Base-by-base conservation (phyloP, 2,888 invertebrate species). In the Megaustenia siamemsis region DNA sequence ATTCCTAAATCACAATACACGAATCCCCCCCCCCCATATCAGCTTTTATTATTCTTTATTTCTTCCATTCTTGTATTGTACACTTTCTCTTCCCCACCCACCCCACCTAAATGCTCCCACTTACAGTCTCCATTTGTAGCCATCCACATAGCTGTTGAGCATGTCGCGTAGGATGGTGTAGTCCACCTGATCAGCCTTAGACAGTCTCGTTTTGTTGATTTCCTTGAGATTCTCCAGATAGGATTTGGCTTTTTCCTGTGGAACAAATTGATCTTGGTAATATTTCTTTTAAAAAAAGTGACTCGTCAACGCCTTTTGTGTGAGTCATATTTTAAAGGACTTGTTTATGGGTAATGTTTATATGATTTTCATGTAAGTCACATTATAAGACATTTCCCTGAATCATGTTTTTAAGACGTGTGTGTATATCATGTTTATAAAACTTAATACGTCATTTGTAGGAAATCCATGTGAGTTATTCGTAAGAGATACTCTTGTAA, bases 61-160 rank as follows among this genome's bases (percentile, higher is more conserved):
- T 35, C 63, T 0, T 45, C 49, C 6, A 32, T 40, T 38, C 24
- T 28, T 35, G n/a, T n/a, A n/a, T n/a, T n/a, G n/a, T n/a, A n/a
- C n/a, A n/a, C n/a, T n/a, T 5, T 32, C 76, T 53, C 53, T 53
- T 24, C 24, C 53, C 8, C 53, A 24, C 53, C 38, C 63, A 38
- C 12, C 28, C 63, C 43, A 24, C 24, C 63, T 35, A n/a, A n/a
- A n/a, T 32, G 38, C n/a, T 38, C 49, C 18, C 38, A 69, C 92
- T 89, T 86, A 93, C 93, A 89, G 86, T 69, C 86, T 88, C 92
- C 92, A 92, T 69, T 87, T 75, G 85, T 91, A 92, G 24, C 92
- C 92, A 1, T 88, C 89, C 1, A 89, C 86, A 81, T 90, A 91
- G 21, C 90, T 91, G 32, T 87, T 83, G 15, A 93, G 85, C 45